phyloP scores from a whole-genome alignment of 92 coral and sea anemone genomes.

The Pocillopora grandis region DNA sequence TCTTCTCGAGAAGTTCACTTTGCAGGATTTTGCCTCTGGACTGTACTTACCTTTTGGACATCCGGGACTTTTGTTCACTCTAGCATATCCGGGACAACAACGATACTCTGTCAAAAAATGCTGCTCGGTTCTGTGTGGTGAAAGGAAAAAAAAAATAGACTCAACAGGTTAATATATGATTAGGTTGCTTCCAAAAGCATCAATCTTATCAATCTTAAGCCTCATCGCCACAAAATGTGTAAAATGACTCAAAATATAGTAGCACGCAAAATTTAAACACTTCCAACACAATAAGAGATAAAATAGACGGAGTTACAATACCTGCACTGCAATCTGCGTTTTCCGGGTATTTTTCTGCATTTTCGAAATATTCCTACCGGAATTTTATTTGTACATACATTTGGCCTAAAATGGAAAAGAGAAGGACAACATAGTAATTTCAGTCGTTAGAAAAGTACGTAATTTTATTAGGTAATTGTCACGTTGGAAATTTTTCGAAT shows the following conservation, averaged over 20 bases:
- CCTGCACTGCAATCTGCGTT: slow-evolving; percentile 64
- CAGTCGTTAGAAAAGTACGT: neutral
- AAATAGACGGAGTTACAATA: neutral
- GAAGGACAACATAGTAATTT: neutral
- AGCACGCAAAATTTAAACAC: neutral
- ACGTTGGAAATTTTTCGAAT: too few species aligned
- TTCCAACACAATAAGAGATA: neutral
- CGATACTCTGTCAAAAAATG: slow-evolving; percentile 63
- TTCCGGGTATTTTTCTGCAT: slow-evolving; percentile 50
- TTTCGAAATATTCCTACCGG: slow-evolving; percentile 52
- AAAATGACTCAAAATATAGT: too few species aligned
- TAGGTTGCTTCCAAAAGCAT: neutral
- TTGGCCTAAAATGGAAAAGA: slow-evolving; percentile 30
- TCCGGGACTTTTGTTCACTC: slow-evolving; percentile 62
- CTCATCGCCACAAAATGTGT: neutral
- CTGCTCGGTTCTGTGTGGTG: slow-evolving; percentile 49
- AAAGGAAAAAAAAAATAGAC: neutral
- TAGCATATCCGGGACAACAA: slow-evolving; percentile 81
- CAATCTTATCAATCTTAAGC: neutral
- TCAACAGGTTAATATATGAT: neutral
- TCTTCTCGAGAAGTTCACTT: too few species aligned
- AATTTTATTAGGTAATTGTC: too few species aligned
- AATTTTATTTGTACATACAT: slow-evolving; percentile 46
- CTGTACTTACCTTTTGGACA: slow-evolving; percentile 72
- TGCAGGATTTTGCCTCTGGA: too few species aligned